Percentiles rank a stretch among this genome's conserved stretches.
Evolutionary conservation across 2,797 vertebrate species (phyloP).

Genomic region (Bradypodion pumilum): DNA sequence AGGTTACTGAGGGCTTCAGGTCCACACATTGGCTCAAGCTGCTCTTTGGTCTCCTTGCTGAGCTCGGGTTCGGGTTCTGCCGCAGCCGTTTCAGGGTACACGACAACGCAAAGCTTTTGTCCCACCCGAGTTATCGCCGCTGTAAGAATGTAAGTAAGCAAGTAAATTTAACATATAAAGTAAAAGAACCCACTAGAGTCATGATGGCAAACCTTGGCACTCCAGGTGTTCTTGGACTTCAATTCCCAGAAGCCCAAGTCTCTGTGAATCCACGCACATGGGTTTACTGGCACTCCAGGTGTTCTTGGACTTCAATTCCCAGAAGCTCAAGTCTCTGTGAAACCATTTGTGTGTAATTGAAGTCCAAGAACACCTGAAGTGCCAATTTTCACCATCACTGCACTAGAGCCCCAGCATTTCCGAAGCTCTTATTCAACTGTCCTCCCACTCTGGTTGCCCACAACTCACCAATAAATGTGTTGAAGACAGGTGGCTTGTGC

Average conservation of each 20-base stretch:
- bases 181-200: background rate
- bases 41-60: slow-evolving; percentile 56
- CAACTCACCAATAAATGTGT: slow-evolving; percentile 82
- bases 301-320: no score
- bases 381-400: no score
- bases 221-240: no score
- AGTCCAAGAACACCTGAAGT: no score
- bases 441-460: background rate
- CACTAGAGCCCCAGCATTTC: no score
- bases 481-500: slow-evolving; percentile 87
- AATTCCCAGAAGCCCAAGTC: no score
- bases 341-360: no score
- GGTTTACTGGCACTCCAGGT: no score
- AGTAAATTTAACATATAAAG: background rate
- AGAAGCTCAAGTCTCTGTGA: no score
- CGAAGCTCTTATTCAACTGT: background rate
- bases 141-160: slow-evolving; percentile 52
- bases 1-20: background rate
- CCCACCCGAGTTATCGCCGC: slow-evolving; percentile 84
- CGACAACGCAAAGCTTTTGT: slow-evolving; percentile 91
- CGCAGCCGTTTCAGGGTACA: slow-evolving; percentile 78
- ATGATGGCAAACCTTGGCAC: no score
- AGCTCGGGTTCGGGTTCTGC: background rate
- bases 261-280: no score
- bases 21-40: slow-evolving; percentile 54